phyloP scores from a whole-genome alignment of 1,140 invertebrate genomes.

The Condylostylus longicornis region DNA sequence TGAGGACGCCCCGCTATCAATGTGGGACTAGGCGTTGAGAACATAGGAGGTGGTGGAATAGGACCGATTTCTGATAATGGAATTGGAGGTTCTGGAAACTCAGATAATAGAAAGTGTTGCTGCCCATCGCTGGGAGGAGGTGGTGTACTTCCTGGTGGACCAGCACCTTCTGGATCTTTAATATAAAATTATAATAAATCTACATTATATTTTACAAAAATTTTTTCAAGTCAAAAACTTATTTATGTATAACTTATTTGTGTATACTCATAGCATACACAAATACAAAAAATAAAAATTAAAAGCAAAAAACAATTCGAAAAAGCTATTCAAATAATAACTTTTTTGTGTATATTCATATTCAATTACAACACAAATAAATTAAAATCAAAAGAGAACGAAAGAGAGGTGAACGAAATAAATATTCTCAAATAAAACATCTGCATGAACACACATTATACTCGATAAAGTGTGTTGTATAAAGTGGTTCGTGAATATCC shows the following conservation, averaged over 20 bases:
- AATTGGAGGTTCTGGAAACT: slow-evolving; percentile 79
- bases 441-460: too few species aligned
- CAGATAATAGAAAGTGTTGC: slow-evolving; percentile 51
- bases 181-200: slow-evolving; percentile 1
- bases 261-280: background rate
- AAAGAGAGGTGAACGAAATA: too few species aligned
- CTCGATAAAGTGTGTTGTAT: too few species aligned
- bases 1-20: slow-evolving; percentile 39
- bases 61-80: slow-evolving; percentile 83
- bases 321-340: too few species aligned
- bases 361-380: too few species aligned
- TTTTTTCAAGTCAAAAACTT: too few species aligned
- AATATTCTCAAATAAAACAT: too few species aligned
- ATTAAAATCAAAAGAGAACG: too few species aligned
- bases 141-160: slow-evolving; percentile 38
- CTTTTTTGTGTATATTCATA: too few species aligned
- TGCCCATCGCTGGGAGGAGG: slow-evolving; percentile 30
- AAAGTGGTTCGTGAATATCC: too few species aligned
- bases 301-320: background rate
- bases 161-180: slow-evolving; percentile 37
- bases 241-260: too few species aligned
- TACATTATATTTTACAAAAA: too few species aligned
- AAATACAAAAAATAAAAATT: background rate
- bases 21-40: slow-evolving; percentile 73
- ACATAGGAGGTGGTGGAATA: slow-evolving; percentile 90